Evolutionary conservation across 2,113 vertebrate genomes (phyloP).

Genomic region (Zosterops lateralis): DNA sequence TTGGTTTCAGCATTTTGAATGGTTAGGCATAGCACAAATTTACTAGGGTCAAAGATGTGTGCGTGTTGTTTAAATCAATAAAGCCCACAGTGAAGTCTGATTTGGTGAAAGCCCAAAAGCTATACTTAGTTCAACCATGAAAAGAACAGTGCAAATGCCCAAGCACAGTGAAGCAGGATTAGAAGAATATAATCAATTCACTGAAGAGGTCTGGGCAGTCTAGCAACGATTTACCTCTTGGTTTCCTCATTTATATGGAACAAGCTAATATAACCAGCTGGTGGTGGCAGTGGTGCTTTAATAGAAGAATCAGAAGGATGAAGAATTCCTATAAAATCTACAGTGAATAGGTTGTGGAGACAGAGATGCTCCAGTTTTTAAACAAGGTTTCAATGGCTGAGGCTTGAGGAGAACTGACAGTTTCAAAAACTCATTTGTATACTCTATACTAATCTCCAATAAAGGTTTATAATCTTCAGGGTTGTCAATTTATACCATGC

Average conservation of each 20-base stretch:
- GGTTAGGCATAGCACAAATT: neutral
- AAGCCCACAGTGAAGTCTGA: neutral
- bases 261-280: neutral
- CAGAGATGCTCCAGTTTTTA: neutral
- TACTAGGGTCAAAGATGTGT: accelerated
- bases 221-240: neutral
- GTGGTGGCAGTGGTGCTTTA: neutral
- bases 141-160: neutral
- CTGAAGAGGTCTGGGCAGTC: neutral
- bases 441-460: neutral
- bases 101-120: neutral
- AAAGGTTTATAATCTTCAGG: neutral
- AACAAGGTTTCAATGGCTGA: neutral
- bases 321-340: neutral
- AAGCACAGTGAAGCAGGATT: neutral
- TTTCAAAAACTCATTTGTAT: neutral
- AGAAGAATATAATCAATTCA: neutral
- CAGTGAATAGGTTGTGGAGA: neutral
- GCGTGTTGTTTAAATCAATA: neutral
- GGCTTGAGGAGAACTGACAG: neutral
- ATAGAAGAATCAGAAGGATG: neutral
- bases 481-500: accelerated
- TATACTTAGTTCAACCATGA: neutral
- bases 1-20: neutral
- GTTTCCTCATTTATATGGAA: neutral